Base-by-base conservation (phyloP, 2,113 vertebrate genomes). In the Tragelaphus imberbis region DNA sequence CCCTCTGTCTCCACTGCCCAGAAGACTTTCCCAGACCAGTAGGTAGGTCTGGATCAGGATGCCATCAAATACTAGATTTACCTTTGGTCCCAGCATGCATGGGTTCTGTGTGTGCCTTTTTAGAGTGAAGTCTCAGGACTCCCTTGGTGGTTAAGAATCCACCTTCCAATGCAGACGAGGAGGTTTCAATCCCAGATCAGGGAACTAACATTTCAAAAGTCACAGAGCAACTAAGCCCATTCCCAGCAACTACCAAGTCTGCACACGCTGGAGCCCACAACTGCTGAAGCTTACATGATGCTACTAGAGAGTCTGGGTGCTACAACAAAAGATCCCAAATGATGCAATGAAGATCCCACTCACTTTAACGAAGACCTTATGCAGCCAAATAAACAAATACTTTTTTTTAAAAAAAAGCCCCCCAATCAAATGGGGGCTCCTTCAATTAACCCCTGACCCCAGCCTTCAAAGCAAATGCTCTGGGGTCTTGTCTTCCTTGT, bases 1-100 rank as follows among this genome's bases (percentile, higher is more conserved):
- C 9, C 14, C 5, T 19, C 6, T 21, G 6, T 3, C 1, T 6
- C 3, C 5, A 15, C 6, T 8, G 5, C 25, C 27, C 21, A 84
- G 81, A 13, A 55, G 19, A 84, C 81, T 55, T 21, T 84, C 51
- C 6, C 21, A 55, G 33, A 84, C 81, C 7, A 56, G 51, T 13
- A 84, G 6, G 7, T 55, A 84, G 51, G 21, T 84, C 81, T 84
- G 81, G 33, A 23, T 53, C 19, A 56, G 81, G 21, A 12, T 84
- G 6, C 21, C 21, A 84, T 84, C 81, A 56, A 25, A 56, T 84
- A 56, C 3, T 36, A 33, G 33, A 13, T 36, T 25, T 84, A n/a
- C 12, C 33, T 53, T 55, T 23, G 51, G 33, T 56, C 12, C 19
- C 19, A 4, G 30, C 16, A 81, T n/a, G 30, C 3, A 4, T 56